Conservation (phyloP, 2,888 invertebrate genomes). For the Diarsia brunnea region DNA sequence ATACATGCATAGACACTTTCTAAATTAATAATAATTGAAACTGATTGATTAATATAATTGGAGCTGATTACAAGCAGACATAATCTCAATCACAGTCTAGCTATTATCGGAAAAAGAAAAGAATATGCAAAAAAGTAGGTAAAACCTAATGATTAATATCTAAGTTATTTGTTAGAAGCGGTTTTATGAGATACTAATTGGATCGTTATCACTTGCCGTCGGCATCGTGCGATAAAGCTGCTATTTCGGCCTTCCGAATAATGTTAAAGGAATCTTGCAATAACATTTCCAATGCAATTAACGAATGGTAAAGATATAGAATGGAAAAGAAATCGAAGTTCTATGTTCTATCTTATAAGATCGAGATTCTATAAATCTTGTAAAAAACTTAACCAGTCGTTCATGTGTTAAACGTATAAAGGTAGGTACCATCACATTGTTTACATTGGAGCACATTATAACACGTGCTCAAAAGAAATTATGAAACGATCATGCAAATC, state of each 20-base stretch:
- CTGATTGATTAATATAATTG: slow-evolving; percentile 5
- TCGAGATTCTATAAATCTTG: neutral
- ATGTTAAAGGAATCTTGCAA: slow-evolving; percentile 1
- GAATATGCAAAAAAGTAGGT: neutral
- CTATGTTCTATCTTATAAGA: neutral
- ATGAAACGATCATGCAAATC: slow-evolving; percentile 60
- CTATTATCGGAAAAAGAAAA: slow-evolving; percentile 1
- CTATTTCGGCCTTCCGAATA: neutral
- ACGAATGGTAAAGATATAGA: neutral
- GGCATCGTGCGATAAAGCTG: slow-evolving; percentile 31
- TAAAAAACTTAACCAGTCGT: neutral
- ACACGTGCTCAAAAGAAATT: slow-evolving; percentile 53
- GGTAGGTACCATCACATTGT: slow-evolving; percentile 30
- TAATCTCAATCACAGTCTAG: slow-evolving; percentile 12
- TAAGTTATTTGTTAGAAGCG: neutral
- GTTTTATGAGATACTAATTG: slow-evolving; percentile 23
- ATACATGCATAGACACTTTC: neutral
- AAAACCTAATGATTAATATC: slow-evolving; percentile 11
- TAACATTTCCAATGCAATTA: neutral
- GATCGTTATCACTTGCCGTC: slow-evolving; percentile 47
- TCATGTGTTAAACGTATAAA: neutral
- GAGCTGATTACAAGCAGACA: slow-evolving; percentile 10
- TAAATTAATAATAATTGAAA: neutral
- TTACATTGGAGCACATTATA: slow-evolving; percentile 48
- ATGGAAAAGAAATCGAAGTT: neutral